These are phyloP conservation scores for Brenthis ino DNA, from an alignment of 2,888 invertebrate genomes.

Conservation along the genomic window DNA sequence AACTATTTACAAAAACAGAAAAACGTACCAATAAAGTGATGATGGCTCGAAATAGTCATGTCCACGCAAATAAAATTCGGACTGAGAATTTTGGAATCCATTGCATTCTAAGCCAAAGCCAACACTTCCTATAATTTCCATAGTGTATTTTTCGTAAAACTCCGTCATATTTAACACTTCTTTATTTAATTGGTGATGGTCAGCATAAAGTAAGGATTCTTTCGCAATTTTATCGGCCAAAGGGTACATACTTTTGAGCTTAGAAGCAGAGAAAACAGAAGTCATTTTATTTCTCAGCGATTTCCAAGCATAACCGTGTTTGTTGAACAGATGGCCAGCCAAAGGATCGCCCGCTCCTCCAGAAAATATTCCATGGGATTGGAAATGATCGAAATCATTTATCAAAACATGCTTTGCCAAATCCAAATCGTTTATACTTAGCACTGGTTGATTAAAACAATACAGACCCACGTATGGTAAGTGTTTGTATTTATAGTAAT, in stretches of 20 bases:
- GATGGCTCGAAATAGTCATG: slow-evolving; percentile 71
- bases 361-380: slow-evolving; percentile 84
- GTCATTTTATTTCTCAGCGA: slow-evolving; percentile 83
- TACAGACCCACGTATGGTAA: slow-evolving; percentile 83
- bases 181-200: slow-evolving; percentile 51
- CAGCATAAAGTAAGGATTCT: slow-evolving; percentile 72
- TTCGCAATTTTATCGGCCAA: slow-evolving; percentile 82
- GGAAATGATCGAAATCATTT: slow-evolving; percentile 84
- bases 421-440: slow-evolving; percentile 84
- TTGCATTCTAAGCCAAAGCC: slow-evolving; percentile 85
- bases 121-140: slow-evolving; percentile 84
- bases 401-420: slow-evolving; percentile 83
- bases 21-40: slow-evolving; percentile 67
- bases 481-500: slow-evolving; percentile 79
- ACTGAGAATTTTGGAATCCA: slow-evolving; percentile 77
- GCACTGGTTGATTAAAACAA: slow-evolving; percentile 82
- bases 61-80: slow-evolving; percentile 77
- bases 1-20: not conserved
- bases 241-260: slow-evolving; percentile 85
- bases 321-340: slow-evolving; percentile 83
- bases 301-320: slow-evolving; percentile 84
- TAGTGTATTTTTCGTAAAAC: slow-evolving; percentile 82
- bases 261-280: slow-evolving; percentile 86
- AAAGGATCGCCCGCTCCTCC: slow-evolving; percentile 84
- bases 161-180: slow-evolving; percentile 78